These are phyloP conservation scores for Drosophila affinis DNA, from an alignment of 2,888 invertebrate genomes.

Conservation along the genomic window DNA sequence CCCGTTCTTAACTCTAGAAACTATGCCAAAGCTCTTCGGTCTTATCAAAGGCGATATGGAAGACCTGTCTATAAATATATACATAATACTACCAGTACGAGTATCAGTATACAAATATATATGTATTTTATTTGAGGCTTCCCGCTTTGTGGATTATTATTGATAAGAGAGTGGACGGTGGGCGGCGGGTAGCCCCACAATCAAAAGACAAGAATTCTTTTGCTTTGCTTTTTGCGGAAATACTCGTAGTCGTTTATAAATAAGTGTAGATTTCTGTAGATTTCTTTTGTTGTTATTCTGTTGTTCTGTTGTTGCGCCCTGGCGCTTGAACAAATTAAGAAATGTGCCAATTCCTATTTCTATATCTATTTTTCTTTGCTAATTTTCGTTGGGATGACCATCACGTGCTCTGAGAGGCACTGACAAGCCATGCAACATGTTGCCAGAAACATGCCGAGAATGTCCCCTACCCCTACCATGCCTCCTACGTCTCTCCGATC, in stretches of 20 bases:
- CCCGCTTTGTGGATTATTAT: background rate
- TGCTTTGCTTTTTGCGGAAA: slow-evolving; percentile 27
- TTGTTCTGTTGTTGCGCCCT: slow-evolving; percentile 7
- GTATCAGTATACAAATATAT: background rate
- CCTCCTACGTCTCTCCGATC: slow-evolving; percentile 40
- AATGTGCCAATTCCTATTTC: slow-evolving; percentile 57
- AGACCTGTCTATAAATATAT: background rate
- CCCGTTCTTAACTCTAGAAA: slow-evolving; percentile 24
- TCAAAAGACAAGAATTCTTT: slow-evolving; percentile 18
- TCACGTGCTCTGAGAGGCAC: slow-evolving; percentile 31
- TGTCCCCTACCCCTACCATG: slow-evolving; percentile 38
- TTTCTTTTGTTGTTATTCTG: background rate
- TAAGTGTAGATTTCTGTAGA: slow-evolving; percentile 1
- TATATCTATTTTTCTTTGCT: slow-evolving; percentile 5
- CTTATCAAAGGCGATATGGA: slow-evolving; percentile 29
- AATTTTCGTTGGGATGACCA: slow-evolving; percentile 26
- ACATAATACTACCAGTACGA: background rate
- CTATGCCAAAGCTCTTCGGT: slow-evolving; percentile 34
- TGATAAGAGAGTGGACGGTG: slow-evolving; percentile 22
- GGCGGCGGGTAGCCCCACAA: background rate
- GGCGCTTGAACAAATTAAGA: slow-evolving; percentile 57
- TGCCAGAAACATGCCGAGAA: slow-evolving; percentile 29
- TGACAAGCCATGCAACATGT: slow-evolving; percentile 29
- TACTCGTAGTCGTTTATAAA: slow-evolving; percentile 6
- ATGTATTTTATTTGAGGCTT: slow-evolving; percentile 12